Percentiles rank a stretch among this genome's conserved stretches.
phyloP scores from a whole-genome alignment of 2,113 vertebrate species.

The Platichthys flesus region DNA sequence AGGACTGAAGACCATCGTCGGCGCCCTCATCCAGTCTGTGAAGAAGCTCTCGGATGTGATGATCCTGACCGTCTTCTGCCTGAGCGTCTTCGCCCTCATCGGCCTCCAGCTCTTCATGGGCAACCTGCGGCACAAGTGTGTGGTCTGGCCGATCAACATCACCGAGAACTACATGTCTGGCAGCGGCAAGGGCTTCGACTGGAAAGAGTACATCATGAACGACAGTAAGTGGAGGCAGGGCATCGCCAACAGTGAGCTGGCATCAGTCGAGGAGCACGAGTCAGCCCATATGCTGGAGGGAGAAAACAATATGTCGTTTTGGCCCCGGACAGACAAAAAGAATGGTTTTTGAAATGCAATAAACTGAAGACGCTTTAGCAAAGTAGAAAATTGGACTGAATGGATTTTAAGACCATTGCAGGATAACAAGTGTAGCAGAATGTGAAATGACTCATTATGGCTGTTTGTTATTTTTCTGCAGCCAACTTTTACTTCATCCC shows the following conservation, averaged over 20 bases:
- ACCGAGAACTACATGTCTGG: constrained; percentile 88
- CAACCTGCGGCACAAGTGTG: constrained; percentile 96
- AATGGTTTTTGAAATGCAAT: background rate
- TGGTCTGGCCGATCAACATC: constrained; percentile 92
- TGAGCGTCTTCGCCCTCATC: constrained; percentile 98
- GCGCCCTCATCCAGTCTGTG: constrained; percentile 98
- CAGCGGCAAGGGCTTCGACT: constrained; percentile 92
- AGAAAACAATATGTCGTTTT: constrained; percentile 52
- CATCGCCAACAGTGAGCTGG: constrained; percentile 41
- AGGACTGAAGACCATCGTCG: constrained; percentile 99
- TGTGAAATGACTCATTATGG: constrained; percentile 24
- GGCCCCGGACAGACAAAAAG: constrained; percentile 20
- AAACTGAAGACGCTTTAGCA: background rate
- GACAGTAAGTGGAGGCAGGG: constrained; percentile 86
- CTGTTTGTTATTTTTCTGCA: constrained; percentile 65
- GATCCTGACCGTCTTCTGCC: constrained; percentile 98
- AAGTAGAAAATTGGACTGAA: constrained; percentile 13
- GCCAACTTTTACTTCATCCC: constrained; percentile 95
- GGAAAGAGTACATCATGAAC: constrained; percentile 95
- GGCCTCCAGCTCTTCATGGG: constrained; percentile 99
- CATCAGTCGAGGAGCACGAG: constrained; percentile 25
- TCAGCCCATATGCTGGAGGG: constrained; percentile 56
- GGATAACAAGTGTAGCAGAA: constrained; percentile 9
- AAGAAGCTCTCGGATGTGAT: constrained; percentile 99
- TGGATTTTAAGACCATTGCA: constrained; percentile 4